Evolutionary conservation across 2,888 invertebrate genomes (phyloP), one percentile per base, ranked within the genome.

Genomic region (Diadegma fenestrale): DNA sequence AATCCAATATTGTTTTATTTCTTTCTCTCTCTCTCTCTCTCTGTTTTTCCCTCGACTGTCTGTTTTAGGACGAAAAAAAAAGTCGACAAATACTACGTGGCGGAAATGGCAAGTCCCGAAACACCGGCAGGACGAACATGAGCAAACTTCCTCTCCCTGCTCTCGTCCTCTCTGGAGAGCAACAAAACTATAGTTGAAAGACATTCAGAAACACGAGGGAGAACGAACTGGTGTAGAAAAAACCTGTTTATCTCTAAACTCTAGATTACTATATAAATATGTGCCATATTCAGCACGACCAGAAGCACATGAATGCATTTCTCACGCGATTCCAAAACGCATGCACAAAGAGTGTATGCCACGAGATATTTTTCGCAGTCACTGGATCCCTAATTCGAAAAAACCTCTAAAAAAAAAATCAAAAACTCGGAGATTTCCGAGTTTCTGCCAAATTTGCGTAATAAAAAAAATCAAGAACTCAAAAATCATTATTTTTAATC

Each of bases 101-200:
- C 80, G 80, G 71, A 84, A 84, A 80, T 75, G 61, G 51, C 79
- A 64, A 82, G 79, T 75, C 68, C 51, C 75, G 19, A 45, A 63
- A 75, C 37, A 68, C 58, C 69, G 48, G 33, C 54, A 33, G 68
- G 48, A 80, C 45, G 14, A 61, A 68, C 78, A 45, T 19, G 45
- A 61, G 73, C 66, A 81, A 84, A 80, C 77, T 80, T 84, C 80
- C 77, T 77, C 75, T 63, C 22, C n/a, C 26, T n/a, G n/a, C n/a
- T 58, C 37, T 66, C 8, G 33, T 5, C 2, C 33, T 19, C n/a
- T 19, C 19, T 12, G 10, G 30, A 51, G 22, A 51, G 33, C 19
- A 43, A 37, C 54, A 33, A 72, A 19, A 43, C n/a, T n/a, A 8
- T n/a, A 43, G 58, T 58, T 37, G 26, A 37, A 51, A 22, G 22